Percentiles rank a stretch among this genome's conserved stretches.
phyloP scores from a whole-genome alignment of 2,888 invertebrate genomes.

The Tanytarsus gracilentus region DNA sequence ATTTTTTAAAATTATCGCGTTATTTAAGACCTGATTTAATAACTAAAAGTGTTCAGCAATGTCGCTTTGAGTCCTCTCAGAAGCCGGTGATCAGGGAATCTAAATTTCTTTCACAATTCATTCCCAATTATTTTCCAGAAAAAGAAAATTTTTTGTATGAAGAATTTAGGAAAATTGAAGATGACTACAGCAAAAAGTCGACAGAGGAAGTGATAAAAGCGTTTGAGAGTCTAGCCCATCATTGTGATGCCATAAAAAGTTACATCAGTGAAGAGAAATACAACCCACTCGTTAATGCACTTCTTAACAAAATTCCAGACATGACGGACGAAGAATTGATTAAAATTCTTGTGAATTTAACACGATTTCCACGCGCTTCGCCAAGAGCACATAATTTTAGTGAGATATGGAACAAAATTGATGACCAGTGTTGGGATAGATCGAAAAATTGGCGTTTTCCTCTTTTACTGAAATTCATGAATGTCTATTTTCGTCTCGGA shows the following conservation, averaged over 20 bases:
- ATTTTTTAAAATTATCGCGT: neutral
- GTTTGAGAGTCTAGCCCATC: neutral
- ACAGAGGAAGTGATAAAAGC: neutral
- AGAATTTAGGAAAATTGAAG: neutral
- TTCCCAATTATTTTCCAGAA: neutral
- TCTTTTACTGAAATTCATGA: slow-evolving; percentile 50
- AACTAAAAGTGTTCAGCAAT: neutral
- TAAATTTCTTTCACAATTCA: neutral
- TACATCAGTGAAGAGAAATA: slow-evolving; percentile 36
- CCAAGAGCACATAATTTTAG: slow-evolving; percentile 48
- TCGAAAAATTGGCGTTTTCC: slow-evolving; percentile 47
- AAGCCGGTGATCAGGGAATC: neutral
- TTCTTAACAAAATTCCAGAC: slow-evolving; percentile 47
- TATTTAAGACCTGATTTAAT: neutral
- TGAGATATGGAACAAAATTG: slow-evolving; percentile 58
- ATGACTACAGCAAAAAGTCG: neutral
- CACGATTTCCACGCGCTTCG: slow-evolving; percentile 47
- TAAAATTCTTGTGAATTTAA: slow-evolving; percentile 46
- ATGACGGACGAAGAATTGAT: slow-evolving; percentile 51
- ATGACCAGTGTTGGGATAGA: slow-evolving; percentile 51
- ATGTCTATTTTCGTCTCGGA: slow-evolving; percentile 56
- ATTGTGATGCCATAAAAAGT: neutral
- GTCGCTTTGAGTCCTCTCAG: neutral
- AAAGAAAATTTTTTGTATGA: neutral
- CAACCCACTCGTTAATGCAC: slow-evolving; percentile 34